A percentile compares a stretch with the other conserved stretches of the same genome.
phyloP scores from a whole-genome alignment of 2,888 invertebrate genomes.

The Tinea semifulvella region DNA sequence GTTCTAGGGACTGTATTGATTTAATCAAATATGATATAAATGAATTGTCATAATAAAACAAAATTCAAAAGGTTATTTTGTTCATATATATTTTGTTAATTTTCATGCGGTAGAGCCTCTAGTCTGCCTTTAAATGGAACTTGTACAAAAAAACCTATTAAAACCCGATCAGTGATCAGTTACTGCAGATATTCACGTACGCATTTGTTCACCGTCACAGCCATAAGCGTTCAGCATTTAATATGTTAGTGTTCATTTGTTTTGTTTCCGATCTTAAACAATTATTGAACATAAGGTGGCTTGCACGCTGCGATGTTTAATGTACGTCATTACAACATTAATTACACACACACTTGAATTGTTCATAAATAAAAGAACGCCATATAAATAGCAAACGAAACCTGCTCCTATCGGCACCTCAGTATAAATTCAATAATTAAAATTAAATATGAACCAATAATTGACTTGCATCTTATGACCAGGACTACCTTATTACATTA shows the following conservation, averaged over 20 bases:
- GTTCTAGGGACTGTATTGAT: too few species aligned
- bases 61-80: too few species aligned
- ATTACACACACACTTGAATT: slow-evolving; percentile 15
- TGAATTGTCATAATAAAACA: too few species aligned
- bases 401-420: slow-evolving; percentile 27
- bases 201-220: too few species aligned
- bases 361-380: slow-evolving; percentile 16
- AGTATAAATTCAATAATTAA: slow-evolving; percentile 34
- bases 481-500: too few species aligned
- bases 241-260: slow-evolving; percentile 9
- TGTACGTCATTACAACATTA: slow-evolving; percentile 17
- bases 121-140: neutral
- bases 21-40: too few species aligned
- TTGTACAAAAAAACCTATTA: too few species aligned
- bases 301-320: slow-evolving; percentile 17
- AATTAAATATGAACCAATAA: slow-evolving; percentile 26
- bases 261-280: slow-evolving; percentile 13
- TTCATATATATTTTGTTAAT: too few species aligned
- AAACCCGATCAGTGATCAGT: too few species aligned
- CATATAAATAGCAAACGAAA: slow-evolving; percentile 16
- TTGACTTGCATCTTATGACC: too few species aligned
- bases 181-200: too few species aligned
- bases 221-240: neutral
- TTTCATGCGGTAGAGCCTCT: neutral
- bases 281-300: slow-evolving; percentile 16